phyloP scores from a whole-genome alignment of 2,888 invertebrate genomes.

The Bombylius major region DNA sequence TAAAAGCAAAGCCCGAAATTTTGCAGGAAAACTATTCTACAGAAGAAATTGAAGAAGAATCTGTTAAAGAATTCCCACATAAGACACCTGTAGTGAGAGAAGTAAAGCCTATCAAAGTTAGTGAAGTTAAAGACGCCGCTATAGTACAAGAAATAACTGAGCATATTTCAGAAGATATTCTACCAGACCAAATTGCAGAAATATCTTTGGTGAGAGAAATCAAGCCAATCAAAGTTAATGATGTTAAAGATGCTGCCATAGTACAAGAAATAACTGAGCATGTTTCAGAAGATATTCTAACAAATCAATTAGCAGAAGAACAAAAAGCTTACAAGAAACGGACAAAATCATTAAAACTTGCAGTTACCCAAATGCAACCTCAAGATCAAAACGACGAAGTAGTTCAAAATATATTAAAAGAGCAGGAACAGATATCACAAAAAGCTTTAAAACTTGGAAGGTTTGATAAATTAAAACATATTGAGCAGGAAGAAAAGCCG shows the following conservation, averaged over 20 bases:
- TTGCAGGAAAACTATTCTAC: conserved; percentile 25
- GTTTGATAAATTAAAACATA: conserved; percentile 28
- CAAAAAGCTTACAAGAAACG: conserved; percentile 34
- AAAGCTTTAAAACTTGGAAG: conserved; percentile 37
- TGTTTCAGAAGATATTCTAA: conserved; percentile 20
- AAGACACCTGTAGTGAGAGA: conserved; percentile 31
- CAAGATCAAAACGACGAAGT: conserved; percentile 29
- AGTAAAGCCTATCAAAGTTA: conserved; percentile 26
- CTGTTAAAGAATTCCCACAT: conserved; percentile 29
- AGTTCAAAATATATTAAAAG: conserved; percentile 24
- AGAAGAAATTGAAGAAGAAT: conserved; percentile 33
- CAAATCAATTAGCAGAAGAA: conserved; percentile 12
- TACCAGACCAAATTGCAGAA: conserved; percentile 13
- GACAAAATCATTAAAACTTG: conserved; percentile 30
- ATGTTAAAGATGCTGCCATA: conserved; percentile 28
- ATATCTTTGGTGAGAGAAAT: conserved; percentile 16
- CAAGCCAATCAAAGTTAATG: conserved; percentile 27
- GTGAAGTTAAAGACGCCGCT: conserved; percentile 28
- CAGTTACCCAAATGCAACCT: conserved; percentile 29
- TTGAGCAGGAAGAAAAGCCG: conserved; percentile 17
- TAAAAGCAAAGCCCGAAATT: not conserved
- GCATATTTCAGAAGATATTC: conserved; percentile 23
- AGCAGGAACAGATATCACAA: conserved; percentile 33
- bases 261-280: conserved; percentile 28
- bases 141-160: conserved; percentile 28